Conservation (phyloP, 2,888 invertebrate genomes). For the Spicauda simplicius region DNA sequence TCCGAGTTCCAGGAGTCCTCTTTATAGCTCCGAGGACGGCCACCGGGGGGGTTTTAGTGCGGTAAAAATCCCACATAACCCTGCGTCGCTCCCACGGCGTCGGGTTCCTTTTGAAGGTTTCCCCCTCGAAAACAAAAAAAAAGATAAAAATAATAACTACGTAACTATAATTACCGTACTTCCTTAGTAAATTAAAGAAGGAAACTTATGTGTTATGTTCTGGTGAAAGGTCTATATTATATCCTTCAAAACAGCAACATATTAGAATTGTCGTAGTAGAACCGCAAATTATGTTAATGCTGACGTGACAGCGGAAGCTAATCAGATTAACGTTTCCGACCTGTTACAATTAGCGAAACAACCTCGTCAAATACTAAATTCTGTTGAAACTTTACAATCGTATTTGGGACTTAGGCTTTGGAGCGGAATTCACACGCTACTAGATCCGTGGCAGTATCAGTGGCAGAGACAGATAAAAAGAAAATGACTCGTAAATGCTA, state of each 20-base stretch:
- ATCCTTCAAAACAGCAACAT: constrained; percentile 1
- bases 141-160: no score
- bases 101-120: no score
- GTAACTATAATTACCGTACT: no score
- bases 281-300: constrained; percentile 60
- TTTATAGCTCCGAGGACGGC: no score
- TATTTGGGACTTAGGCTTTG: background rate
- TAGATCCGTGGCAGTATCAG: no score
- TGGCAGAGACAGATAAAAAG: no score
- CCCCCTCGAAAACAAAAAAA: no score
- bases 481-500: no score
- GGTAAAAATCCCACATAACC: no score
- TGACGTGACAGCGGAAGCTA: constrained; percentile 35
- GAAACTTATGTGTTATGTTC: background rate
- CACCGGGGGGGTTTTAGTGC: no score
- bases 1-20: no score
- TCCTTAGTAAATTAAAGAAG: background rate
- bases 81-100: no score
- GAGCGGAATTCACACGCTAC: background rate
- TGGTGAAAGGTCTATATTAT: constrained; percentile 1
- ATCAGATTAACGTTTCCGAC: constrained; percentile 48
- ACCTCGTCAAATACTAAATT: constrained; percentile 48
- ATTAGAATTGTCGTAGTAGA: constrained; percentile 34
- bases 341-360: constrained; percentile 59
- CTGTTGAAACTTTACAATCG: constrained; percentile 42